Evolutionary conservation across 2,888 invertebrate species (phyloP).

Genomic region (Calliphora vomitoria): DNA sequence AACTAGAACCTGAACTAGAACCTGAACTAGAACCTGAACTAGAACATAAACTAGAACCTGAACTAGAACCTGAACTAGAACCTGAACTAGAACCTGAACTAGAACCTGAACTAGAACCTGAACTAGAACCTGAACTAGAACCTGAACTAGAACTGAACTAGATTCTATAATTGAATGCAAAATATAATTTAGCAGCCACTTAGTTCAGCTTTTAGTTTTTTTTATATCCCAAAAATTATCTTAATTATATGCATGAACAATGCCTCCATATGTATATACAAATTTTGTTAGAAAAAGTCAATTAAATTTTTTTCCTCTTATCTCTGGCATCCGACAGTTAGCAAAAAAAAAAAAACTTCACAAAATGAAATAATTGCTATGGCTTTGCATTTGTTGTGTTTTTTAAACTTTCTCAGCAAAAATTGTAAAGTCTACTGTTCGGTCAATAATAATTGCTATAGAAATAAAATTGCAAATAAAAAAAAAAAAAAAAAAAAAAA

Average conservation of each 20-base stretch:
- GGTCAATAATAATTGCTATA: slow-evolving; percentile 38
- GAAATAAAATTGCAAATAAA: slow-evolving; percentile 40
- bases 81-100: too few species aligned
- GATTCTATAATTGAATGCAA: too few species aligned
- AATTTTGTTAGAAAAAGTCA: neutral
- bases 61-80: too few species aligned
- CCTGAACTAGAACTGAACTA: too few species aligned
- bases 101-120: too few species aligned
- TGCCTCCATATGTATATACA: neutral
- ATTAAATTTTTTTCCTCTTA: slow-evolving; percentile 1
- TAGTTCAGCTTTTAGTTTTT: neutral
- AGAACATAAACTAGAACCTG: too few species aligned
- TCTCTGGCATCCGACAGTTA: neutral
- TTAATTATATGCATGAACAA: too few species aligned
- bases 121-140: too few species aligned
- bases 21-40: too few species aligned
- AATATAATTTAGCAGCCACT: too few species aligned
- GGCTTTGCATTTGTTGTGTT: slow-evolving; percentile 3
- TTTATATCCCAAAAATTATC: neutral
- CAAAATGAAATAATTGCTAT: slow-evolving; percentile 59
- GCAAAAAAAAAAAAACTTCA: neutral
- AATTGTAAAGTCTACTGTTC: slow-evolving; percentile 23
- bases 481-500: slow-evolving; percentile 12
- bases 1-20: neutral
- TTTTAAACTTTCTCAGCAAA: slow-evolving; percentile 32